Evolutionary conservation across 2,797 vertebrate genomes (phyloP).

Genomic region (Mormyrops boulengeri): DNA sequence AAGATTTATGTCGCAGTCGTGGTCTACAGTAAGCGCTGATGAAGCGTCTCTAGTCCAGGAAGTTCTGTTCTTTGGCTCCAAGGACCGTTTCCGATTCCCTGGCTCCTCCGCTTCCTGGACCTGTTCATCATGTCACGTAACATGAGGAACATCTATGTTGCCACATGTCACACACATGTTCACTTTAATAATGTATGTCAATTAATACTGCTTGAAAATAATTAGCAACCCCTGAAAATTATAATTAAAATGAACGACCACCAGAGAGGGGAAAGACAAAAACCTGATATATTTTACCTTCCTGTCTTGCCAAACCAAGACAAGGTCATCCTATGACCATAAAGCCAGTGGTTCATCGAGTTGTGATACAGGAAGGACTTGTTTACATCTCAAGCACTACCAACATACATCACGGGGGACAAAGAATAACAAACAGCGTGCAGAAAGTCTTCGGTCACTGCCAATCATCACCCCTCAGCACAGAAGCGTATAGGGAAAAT

Average conservation of each 20-base stretch:
- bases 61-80: conserved; percentile 48
- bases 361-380: conserved; percentile 66
- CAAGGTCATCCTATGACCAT: conserved; percentile 22
- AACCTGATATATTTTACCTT: conserved; percentile 30
- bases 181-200: conserved; percentile 41
- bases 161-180: conserved; percentile 43
- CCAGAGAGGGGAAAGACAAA: conserved; percentile 32
- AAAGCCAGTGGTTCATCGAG: conserved; percentile 45
- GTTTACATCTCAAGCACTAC: conserved; percentile 72
- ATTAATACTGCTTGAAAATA: conserved; percentile 53
- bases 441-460: conserved; percentile 74
- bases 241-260: conserved; percentile 30
- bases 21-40: conserved; percentile 38
- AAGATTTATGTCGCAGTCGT: conserved; percentile 52
- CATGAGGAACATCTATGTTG: conserved; percentile 46
- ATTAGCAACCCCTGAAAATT: conserved; percentile 42
- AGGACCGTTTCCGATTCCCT: conserved; percentile 34
- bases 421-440: conserved; percentile 72
- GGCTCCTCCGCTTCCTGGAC: conserved; percentile 33
- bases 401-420: conserved; percentile 76
- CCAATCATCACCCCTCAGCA: conserved; percentile 73
- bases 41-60: conserved; percentile 43
- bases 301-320: conserved; percentile 9
- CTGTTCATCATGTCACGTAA: conserved; percentile 41
- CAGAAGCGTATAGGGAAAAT: conserved; percentile 48